A percentile compares a stretch with the other conserved stretches of the same genome.
phyloP scores from a whole-genome alignment of 2,888 invertebrate species.

The Plebejus anna region DNA sequence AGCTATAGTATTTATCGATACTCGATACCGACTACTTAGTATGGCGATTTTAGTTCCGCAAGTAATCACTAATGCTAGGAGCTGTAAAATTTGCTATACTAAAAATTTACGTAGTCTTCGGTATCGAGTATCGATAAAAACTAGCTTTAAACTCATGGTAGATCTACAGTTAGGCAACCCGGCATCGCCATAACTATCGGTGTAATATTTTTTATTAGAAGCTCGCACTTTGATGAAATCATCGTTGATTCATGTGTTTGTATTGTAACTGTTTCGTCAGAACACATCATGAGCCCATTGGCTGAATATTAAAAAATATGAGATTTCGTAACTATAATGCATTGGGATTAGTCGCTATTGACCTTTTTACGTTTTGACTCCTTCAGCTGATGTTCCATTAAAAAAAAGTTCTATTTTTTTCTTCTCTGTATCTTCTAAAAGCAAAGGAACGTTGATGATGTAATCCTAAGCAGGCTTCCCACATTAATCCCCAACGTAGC shows the following conservation, averaged over 20 bases:
- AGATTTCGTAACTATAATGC: not conserved
- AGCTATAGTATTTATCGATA: no score
- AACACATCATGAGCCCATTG: not conserved
- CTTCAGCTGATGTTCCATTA: not conserved
- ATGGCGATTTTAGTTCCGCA: no score
- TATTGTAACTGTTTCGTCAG: constrained; percentile 34
- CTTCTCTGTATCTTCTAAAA: not conserved
- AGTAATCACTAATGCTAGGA: no score
- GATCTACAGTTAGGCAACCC: not conserved
- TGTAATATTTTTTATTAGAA: not conserved
- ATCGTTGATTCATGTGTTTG: constrained; percentile 54
- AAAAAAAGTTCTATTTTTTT: not conserved
- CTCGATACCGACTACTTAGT: no score
- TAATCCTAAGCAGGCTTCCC: not conserved
- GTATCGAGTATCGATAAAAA: no score
- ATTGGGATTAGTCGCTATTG: not conserved
- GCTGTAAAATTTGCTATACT: no score
- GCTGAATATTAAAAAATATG: not conserved
- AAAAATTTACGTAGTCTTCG: no score
- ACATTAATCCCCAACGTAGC: not conserved
- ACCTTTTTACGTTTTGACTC: not conserved
- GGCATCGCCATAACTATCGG: not conserved
- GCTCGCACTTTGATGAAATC: constrained; percentile 53
- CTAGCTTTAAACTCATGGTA: no score
- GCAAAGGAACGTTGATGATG: constrained; percentile 8